phyloP scores from a whole-genome alignment of 2,113 vertebrate species.

The Trichomycterus rosablanca region DNA sequence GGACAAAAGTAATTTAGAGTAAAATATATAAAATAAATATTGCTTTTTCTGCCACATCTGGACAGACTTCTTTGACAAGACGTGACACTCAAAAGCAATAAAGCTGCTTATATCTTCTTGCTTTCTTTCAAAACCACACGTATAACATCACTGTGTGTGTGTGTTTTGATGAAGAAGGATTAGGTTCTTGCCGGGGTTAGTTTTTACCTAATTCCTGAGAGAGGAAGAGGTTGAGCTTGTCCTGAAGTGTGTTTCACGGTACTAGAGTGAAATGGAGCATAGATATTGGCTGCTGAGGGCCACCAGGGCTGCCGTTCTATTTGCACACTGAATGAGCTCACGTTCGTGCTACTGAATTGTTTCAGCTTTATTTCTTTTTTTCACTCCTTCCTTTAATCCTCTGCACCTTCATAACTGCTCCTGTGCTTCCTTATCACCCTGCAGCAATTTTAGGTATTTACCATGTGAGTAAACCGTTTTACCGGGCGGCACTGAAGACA shows the following conservation, averaged over 20 bases:
- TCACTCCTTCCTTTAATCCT: constrained; percentile 29
- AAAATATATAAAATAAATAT: no score
- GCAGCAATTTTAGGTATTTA: constrained; percentile 22
- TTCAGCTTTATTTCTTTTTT: constrained; percentile 36
- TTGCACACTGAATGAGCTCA: constrained; percentile 30
- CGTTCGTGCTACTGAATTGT: constrained; percentile 46
- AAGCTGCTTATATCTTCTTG: no score
- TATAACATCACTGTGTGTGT: constrained; percentile 4
- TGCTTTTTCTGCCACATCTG: no score
- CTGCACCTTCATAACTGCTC: constrained; percentile 52
- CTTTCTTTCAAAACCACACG: no score
- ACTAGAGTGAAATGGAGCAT: constrained; percentile 30
- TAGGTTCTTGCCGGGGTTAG: constrained; percentile 10
- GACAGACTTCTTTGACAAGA: no score
- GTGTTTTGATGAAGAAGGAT: neutral
- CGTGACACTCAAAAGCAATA: no score
- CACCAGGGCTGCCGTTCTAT: constrained; percentile 30
- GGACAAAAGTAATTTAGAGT: no score
- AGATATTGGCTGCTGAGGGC: constrained; percentile 31
- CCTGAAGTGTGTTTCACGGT: constrained; percentile 12
- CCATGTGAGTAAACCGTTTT: constrained; percentile 31
- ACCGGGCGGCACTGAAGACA: constrained; percentile 14
- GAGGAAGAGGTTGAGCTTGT: neutral
- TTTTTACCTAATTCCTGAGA: constrained; percentile 3
- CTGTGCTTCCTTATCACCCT: constrained; percentile 40